These are phyloP conservation scores for Drosophila basisetae DNA, from an alignment of 2,888 invertebrate genomes.

Conservation along the genomic window DNA sequence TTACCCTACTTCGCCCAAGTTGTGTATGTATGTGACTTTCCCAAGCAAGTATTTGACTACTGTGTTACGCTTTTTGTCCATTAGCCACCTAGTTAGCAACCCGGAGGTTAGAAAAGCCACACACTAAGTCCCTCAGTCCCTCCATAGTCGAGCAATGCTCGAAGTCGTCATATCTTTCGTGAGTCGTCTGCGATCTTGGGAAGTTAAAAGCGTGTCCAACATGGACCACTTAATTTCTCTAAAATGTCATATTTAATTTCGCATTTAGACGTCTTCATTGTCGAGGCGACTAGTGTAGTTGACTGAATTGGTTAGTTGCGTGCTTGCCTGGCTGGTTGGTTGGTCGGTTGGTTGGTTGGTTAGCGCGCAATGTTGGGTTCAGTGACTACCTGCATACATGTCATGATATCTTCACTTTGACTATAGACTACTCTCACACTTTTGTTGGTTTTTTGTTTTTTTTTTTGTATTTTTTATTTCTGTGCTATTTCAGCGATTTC, in stretches of 20 bases:
- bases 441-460: background rate
- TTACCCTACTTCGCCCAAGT: constrained; percentile 10
- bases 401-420: constrained; percentile 24
- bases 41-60: constrained; percentile 29
- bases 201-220: constrained; percentile 62
- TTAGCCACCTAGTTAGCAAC: constrained; percentile 43
- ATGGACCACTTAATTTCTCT: constrained; percentile 65
- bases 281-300: constrained; percentile 39
- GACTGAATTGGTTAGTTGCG: constrained; percentile 21
- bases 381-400: constrained; percentile 56
- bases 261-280: constrained; percentile 78
- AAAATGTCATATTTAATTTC: constrained; percentile 78
- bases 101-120: constrained; percentile 19
- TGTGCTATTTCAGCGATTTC: constrained; percentile 59
- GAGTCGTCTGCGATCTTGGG: constrained; percentile 45
- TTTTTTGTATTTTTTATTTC: background rate
- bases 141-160: constrained; percentile 1
- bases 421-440: background rate
- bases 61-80: constrained; percentile 38
- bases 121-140: constrained; percentile 5
- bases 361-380: constrained; percentile 37
- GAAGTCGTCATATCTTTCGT: constrained; percentile 16
- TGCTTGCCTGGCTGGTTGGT: constrained; percentile 20
- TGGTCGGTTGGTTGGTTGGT: constrained; percentile 30
- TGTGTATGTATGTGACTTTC: constrained; percentile 45